Evolutionary conservation across 2,888 invertebrate genomes (phyloP), one percentile per base, ranked within the genome.

Genomic region (Macrophya annulata): DNA sequence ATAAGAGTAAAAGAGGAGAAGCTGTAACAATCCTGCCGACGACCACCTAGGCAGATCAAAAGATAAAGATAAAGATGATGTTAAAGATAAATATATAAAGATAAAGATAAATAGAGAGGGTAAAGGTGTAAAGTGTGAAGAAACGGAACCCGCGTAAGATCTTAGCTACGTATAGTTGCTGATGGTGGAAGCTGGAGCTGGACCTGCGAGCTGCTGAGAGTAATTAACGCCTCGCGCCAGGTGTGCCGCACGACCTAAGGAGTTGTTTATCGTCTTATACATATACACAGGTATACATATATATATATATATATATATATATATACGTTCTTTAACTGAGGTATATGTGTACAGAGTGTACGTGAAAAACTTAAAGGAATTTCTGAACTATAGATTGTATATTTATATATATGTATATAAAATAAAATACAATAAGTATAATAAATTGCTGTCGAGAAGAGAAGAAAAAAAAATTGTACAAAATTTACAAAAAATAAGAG

Each of bases 11-110:
- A n/a, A n/a, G n/a, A 72, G 81, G 45, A 62, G 45, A 65, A 85
- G 51, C 48, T 2, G 48, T 15, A 48, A 15, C 85, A 84, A 85
- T 82, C 17, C n/a, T 17, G 10, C 9, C 21, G 45, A 21, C 79
- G 79, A 79, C 79, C 79, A 79, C 79, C 79, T 79, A 79, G 79
- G 79, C 79, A 37, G 81, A 81, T 40, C 84, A 82, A 55, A 37
- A 85, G 87, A 87, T 86, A 88, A 85, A 87, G 86, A 86, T 85
- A 86, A 82, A 81, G 43, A 72, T 65, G 51, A 86, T 76, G 87
- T 45, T 17, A 43, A 72, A 85, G 74, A 86, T 51, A 94, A 94
- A 94, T 94, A 94, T 94, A 94, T 94, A 94, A 94, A 94, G 94
- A 94, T 94, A 88, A 94, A 94, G 94, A 94, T 94, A 94, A 94